These are phyloP conservation scores for Dicentrarchus labrax DNA, from an alignment of 2,113 vertebrate genomes.

Conservation along the genomic window DNA sequence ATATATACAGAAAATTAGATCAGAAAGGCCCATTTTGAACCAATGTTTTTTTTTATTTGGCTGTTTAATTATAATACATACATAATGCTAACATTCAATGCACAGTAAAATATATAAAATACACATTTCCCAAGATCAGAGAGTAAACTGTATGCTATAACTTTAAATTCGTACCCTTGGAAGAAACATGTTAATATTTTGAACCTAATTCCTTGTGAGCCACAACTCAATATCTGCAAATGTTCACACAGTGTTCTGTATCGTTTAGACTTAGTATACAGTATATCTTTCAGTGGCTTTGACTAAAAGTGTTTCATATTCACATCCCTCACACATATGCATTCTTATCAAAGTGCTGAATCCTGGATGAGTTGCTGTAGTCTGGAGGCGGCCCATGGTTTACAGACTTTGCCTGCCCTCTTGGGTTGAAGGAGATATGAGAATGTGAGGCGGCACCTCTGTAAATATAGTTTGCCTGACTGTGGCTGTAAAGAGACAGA, in stretches of 20 bases:
- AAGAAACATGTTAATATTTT: conserved; percentile 23
- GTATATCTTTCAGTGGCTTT: conserved; percentile 8
- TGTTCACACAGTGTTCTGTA: not conserved
- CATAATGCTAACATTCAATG: not conserved
- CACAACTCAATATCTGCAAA: conserved; percentile 16
- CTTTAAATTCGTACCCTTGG: not conserved
- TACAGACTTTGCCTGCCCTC: conserved; percentile 79
- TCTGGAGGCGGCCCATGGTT: conserved; percentile 76
- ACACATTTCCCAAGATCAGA: not conserved
- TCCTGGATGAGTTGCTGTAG: conserved; percentile 76
- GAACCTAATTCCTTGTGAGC: conserved; percentile 1
- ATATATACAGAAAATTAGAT: not conserved
- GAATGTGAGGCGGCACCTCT: conserved; percentile 87
- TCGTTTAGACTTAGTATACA: not conserved
- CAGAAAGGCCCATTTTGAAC: not conserved
- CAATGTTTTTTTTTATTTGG: not conserved
- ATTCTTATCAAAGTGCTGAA: conserved; percentile 85
- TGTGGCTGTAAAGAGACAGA: conserved; percentile 55
- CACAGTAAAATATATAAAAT: not conserved
- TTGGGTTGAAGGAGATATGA: conserved; percentile 85
- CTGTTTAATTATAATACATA: not conserved
- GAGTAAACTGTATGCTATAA: conserved; percentile 42
- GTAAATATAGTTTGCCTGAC: conserved; percentile 82
- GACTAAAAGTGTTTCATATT: conserved; percentile 42
- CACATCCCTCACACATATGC: conserved; percentile 80